These are phyloP conservation scores for human (Homo sapiens) DNA, from an alignment of 2,113 vertebrate species.

Conservation along the genomic window DNA sequence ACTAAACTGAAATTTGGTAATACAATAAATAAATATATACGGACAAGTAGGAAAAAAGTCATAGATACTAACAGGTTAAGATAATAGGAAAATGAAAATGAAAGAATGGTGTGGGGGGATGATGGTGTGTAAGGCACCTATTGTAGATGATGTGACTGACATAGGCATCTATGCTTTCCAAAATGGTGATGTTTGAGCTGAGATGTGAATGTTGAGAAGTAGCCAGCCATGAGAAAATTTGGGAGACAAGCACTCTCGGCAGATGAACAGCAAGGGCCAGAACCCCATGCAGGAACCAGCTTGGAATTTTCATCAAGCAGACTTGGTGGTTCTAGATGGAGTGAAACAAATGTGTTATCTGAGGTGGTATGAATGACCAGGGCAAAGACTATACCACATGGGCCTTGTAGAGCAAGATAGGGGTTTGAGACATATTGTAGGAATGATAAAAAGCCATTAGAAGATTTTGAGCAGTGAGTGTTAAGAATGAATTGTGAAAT, in stretches of 20 bases:
- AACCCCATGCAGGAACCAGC: background rate
- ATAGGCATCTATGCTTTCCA: background rate
- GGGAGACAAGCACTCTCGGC: rapidly evolving
- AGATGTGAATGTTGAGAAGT: background rate
- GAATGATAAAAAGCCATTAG: background rate
- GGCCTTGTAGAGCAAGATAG: background rate
- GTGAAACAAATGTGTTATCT: too few species aligned
- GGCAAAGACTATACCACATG: background rate
- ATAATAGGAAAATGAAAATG: background rate
- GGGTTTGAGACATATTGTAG: background rate
- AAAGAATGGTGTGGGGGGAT: background rate
- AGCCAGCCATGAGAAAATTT: background rate
- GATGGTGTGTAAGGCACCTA: background rate
- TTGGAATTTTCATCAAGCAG: background rate
- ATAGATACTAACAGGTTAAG: background rate
- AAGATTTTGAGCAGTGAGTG: background rate
- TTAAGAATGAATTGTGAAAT: background rate
- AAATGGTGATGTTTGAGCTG: background rate
- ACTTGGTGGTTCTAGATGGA: background rate
- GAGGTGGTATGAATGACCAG: background rate
- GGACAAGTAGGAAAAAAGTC: background rate
- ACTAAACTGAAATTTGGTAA: background rate
- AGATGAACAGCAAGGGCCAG: background rate
- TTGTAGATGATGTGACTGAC: background rate
- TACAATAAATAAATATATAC: background rate